phyloP scores from a whole-genome alignment of 2,888 invertebrate genomes.

The Pandemis cinnamomeana region DNA sequence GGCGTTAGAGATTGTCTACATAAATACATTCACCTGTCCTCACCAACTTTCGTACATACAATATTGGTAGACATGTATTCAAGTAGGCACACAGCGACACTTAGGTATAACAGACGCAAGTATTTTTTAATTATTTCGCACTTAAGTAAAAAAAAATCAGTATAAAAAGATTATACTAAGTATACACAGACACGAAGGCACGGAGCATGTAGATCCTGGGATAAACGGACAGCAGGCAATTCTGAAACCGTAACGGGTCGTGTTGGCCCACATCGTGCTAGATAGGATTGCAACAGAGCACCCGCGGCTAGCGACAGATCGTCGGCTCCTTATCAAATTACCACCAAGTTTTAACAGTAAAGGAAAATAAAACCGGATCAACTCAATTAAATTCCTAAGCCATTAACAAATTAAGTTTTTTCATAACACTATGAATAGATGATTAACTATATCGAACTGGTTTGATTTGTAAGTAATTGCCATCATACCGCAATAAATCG shows the following conservation, averaged over 20 bases:
- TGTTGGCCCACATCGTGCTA: slow-evolving; percentile 51
- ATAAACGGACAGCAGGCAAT: slow-evolving; percentile 52
- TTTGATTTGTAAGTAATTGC: slow-evolving; percentile 14
- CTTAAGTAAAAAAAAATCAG: neutral
- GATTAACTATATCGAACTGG: neutral
- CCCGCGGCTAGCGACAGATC: slow-evolving; percentile 47
- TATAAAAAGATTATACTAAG: slow-evolving; percentile 5
- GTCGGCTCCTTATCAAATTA: slow-evolving; percentile 44
- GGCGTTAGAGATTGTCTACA: no score
- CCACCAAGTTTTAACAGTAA: neutral
- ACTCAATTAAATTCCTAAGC: neutral
- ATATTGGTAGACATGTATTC: no score
- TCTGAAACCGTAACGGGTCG: slow-evolving; percentile 51
- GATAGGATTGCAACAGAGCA: slow-evolving; percentile 50
- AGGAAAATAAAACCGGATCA: neutral
- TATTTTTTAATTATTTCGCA: no score
- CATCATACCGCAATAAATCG: slow-evolving; percentile 15
- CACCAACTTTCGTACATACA: no score
- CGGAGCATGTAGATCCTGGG: slow-evolving; percentile 44
- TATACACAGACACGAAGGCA: slow-evolving; percentile 16
- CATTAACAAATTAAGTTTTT: neutral
- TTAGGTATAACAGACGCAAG: no score
- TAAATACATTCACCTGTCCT: no score
- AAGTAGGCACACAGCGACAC: no score
- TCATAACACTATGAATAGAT: slow-evolving; percentile 4